Conservation (phyloP, 1,140 invertebrate genomes). For the Plutomurus gul region DNA sequence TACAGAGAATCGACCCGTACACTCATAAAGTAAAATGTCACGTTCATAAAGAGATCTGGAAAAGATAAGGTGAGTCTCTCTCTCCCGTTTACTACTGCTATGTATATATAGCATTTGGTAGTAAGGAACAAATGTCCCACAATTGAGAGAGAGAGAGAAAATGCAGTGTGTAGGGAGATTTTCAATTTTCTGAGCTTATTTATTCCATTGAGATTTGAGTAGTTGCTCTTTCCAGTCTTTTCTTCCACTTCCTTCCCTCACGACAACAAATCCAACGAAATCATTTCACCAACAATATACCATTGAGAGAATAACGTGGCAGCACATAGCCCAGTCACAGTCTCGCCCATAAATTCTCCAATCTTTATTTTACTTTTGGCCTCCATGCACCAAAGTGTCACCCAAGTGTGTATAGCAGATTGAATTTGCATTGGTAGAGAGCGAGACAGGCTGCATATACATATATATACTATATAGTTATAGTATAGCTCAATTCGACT, state of each 20-base stretch:
- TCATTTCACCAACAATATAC: too few relatives aligned
- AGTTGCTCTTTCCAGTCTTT: conserved; percentile 6
- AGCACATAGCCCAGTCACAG: too few relatives aligned
- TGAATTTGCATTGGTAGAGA: not conserved
- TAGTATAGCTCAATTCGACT: too few relatives aligned
- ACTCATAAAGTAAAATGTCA: conserved; percentile 30
- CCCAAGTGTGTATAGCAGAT: not conserved
- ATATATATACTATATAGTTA: too few relatives aligned
- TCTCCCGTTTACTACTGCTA: too few relatives aligned
- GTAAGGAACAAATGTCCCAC: not conserved
- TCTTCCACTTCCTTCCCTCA: not conserved
- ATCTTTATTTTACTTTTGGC: not conserved
- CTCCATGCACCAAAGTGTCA: not conserved
- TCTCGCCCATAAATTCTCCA: not conserved
- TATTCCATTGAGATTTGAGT: conserved; percentile 29
- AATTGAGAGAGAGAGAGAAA: not conserved
- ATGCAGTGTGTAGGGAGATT: not conserved
- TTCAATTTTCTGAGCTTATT: conserved; percentile 14
- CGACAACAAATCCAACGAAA: too few relatives aligned
- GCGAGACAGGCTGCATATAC: not conserved
- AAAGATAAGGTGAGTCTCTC: not conserved
- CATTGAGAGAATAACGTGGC: too few relatives aligned
- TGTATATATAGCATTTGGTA: not conserved
- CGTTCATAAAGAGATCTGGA: conserved; percentile 5
- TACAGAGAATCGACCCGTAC: not conserved